Base-by-base conservation (phyloP, 2,888 invertebrate species). In the Hydroisotoma schaefferi region DNA sequence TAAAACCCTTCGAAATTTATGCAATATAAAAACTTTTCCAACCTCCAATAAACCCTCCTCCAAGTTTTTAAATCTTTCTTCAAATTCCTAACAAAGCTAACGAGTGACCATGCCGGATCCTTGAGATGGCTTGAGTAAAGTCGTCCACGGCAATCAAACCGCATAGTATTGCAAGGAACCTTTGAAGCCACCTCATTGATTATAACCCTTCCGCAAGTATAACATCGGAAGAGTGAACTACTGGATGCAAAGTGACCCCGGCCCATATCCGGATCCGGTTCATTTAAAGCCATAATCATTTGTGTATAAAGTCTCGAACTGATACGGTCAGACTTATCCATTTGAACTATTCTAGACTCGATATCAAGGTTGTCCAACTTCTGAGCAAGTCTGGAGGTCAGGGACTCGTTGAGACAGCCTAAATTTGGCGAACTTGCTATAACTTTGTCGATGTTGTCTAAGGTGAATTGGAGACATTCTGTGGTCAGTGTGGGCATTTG, bases 21-120 rank as follows among this genome's bases (percentile, higher is more conserved):
- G n/a, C 40, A n/a, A n/a, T n/a, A n/a, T n/a, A n/a, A n/a, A n/a
- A n/a, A n/a, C n/a, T n/a, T 51, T 55, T 15, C 68, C n/a, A n/a
- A n/a, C 67, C 88, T 83, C 95, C 95, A 95, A 78, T 94, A 95
- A 2, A 94, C 91, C 74, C 86, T 86, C 1, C 92, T 81, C 95
- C 95, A 95, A 0, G 87, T 86, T 66, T 89, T 87, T 59, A 92
- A 79, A 74, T 89, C 87, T 20, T 84, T 84, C 74, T 88, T 87
- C 62, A 93, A 77, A 74, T 85, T 84, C 43, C 85, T 77, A 28
- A 94, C 84, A 76, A 89, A 89, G 87, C 86, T 75, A 87, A 90
- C 37, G 77, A 90, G 80, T 73, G 87, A 87, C 91, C 94, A 94
- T 1, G 81, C 79, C 1, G 82, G 75, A 71, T 94, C 93, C 69